Base-by-base conservation (phyloP, 2,888 invertebrate genomes). In the Agrotis segetum region DNA sequence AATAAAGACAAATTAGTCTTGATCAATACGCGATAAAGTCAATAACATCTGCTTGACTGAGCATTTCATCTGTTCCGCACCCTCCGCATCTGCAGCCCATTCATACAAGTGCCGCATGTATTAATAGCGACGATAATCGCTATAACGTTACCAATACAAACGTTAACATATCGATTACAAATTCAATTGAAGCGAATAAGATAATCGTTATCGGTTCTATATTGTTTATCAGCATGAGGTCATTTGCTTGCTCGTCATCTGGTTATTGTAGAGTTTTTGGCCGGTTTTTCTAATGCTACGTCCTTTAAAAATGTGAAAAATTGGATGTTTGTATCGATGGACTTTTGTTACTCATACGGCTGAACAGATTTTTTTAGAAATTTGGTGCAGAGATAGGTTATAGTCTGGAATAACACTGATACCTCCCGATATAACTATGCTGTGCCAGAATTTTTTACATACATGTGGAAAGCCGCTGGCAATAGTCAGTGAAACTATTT, bases 111-210 rank as follows among this genome's bases (percentile, higher is more conserved):
- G 52, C 56, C 49, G 47, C 60, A 58, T 67, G 71, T 81, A 74
- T 77, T 74, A 78, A 71, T 67, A 78, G 66, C 65, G 50, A 16
- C 61, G 53, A 65, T 81, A 81, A 78, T 74, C 59, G 63, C 67
- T 49, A 63, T 49, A 72, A 62, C 49, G 50, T 67, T 72, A 65
- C 61, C 24, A 69, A 52, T 74, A 58, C 47, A 52, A 74, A 77
- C 62, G 56, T 72, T 72, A 59, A 65, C 56, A 71, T 84, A 84
- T 84, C 72, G 77, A 83, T 84, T 77, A 81, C 77, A 74, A 73
- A 67, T 70, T 74, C 24, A 65, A 70, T 75, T 60, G 56, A 71
- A 79, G 76, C 71, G 78, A 74, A 53, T 71, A 74, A 72, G 78
- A 81, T 83, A 81, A 83, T 79, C 78, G 65, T 64, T 84, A 81